Conservation (phyloP, 2,888 invertebrate species). For the Caradrina kadenii region DNA sequence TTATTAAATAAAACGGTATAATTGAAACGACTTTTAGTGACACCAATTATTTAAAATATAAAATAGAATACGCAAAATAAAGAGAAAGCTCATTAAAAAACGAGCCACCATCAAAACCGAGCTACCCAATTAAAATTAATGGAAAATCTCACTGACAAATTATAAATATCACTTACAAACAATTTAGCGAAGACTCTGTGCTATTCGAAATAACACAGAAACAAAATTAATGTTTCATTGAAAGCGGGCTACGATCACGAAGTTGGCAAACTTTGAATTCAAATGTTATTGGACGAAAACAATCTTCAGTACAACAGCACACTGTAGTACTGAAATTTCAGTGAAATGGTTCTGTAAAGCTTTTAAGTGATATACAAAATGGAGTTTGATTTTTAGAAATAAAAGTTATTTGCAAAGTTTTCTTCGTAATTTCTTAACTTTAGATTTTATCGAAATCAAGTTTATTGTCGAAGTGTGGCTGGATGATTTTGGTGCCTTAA, state of each 20-base stretch:
- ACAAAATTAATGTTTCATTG: conserved; percentile 52
- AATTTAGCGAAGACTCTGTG: conserved; percentile 42
- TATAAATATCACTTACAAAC: conserved; percentile 54
- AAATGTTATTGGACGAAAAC: conserved; percentile 63
- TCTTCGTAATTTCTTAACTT: conserved; percentile 19
- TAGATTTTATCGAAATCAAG: conserved; percentile 14
- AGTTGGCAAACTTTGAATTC: conserved; percentile 55
- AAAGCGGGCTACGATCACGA: conserved; percentile 46
- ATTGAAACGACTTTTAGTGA: too few relatives aligned
- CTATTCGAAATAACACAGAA: conserved; percentile 44
- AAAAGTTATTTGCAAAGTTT: conserved; percentile 26
- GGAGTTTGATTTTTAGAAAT: conserved; percentile 32
- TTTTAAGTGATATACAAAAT: conserved; percentile 38
- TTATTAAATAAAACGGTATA: too few relatives aligned
- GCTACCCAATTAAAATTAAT: conserved; percentile 18
- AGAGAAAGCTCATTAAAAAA: background rate
- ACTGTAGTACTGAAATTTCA: conserved; percentile 25
- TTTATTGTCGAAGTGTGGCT: background rate
- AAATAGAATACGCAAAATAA: background rate
- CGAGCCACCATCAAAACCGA: background rate
- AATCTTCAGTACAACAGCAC: conserved; percentile 49
- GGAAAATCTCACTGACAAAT: conserved; percentile 28
- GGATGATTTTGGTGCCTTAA: background rate
- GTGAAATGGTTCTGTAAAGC: conserved; percentile 24
- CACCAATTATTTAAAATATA: background rate